phyloP scores from a whole-genome alignment of 2,888 invertebrate genomes.

The Drosophila peninsularis region DNA sequence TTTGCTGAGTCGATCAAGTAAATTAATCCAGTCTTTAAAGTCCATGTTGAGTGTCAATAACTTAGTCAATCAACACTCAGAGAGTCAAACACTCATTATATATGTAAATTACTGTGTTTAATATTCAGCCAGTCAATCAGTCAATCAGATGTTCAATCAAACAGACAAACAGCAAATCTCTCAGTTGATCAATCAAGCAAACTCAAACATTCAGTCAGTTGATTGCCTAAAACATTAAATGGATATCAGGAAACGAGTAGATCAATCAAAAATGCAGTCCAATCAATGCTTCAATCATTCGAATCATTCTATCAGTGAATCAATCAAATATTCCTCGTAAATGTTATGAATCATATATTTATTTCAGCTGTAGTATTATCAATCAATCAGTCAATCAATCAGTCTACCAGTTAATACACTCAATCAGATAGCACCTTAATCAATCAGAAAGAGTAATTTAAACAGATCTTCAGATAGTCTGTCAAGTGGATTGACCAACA shows the following conservation, averaged over 20 bases:
- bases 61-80: too few relatives aligned
- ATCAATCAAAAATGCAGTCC: background rate
- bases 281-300: background rate
- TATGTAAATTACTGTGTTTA: too few relatives aligned
- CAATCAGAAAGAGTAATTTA: background rate
- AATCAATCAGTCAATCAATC: background rate
- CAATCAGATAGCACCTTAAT: background rate
- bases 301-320: background rate
- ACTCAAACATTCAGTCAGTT: background rate
- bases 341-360: too few relatives aligned
- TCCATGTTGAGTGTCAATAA: too few relatives aligned
- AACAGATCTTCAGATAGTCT: too few relatives aligned
- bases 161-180: background rate
- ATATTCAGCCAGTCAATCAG: background rate
- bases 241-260: background rate
- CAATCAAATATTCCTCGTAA: too few relatives aligned
- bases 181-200: background rate
- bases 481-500: too few relatives aligned
- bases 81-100: too few relatives aligned
- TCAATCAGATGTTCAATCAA: background rate
- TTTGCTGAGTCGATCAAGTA: too few relatives aligned
- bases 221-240: background rate
- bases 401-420: background rate
- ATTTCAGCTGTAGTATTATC: too few relatives aligned
- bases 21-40: too few relatives aligned